Evolutionary conservation across 2,888 invertebrate genomes (phyloP).

Genomic region (Eupithecia subumbrata): DNA sequence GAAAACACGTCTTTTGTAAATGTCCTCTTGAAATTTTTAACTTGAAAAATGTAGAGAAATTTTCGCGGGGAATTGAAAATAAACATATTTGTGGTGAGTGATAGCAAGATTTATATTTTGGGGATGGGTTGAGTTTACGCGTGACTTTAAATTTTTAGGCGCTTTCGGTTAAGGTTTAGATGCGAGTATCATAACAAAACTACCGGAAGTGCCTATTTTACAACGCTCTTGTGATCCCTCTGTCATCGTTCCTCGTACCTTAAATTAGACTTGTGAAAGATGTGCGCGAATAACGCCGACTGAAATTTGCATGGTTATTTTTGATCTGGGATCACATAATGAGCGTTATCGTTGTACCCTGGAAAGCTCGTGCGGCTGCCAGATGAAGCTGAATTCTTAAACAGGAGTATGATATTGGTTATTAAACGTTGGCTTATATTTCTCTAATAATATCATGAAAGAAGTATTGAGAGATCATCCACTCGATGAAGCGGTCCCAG

Average conservation of each 20-base stretch:
- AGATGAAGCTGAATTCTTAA: no score
- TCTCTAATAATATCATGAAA: no score
- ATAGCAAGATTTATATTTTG: slow-evolving; percentile 24
- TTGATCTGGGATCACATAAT: no score
- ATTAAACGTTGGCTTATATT: no score
- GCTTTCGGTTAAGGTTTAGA: not conserved
- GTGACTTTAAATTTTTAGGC: not conserved
- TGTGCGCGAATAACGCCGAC: not conserved
- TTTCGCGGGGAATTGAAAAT: slow-evolving; percentile 38
- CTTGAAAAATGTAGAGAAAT: slow-evolving; percentile 25
- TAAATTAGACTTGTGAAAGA: no score
- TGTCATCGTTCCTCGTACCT: not conserved
- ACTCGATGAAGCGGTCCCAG: no score
- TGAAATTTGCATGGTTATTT: not conserved
- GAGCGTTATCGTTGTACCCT: no score
- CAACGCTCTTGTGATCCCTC: not conserved
- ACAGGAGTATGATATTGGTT: no score
- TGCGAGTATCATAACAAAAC: not conserved
- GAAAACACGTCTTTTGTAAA: slow-evolving; percentile 37
- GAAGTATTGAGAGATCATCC: no score
- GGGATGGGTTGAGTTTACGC: not conserved
- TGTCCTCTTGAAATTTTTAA: slow-evolving; percentile 26
- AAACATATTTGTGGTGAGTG: slow-evolving; percentile 33
- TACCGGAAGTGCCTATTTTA: not conserved
- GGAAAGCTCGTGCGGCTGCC: no score